Percentiles rank a stretch among this genome's conserved stretches.
These are phyloP conservation scores for Avahi laniger DNA, from an alignment of 2,797 vertebrate species.

Conservation along the genomic window DNA sequence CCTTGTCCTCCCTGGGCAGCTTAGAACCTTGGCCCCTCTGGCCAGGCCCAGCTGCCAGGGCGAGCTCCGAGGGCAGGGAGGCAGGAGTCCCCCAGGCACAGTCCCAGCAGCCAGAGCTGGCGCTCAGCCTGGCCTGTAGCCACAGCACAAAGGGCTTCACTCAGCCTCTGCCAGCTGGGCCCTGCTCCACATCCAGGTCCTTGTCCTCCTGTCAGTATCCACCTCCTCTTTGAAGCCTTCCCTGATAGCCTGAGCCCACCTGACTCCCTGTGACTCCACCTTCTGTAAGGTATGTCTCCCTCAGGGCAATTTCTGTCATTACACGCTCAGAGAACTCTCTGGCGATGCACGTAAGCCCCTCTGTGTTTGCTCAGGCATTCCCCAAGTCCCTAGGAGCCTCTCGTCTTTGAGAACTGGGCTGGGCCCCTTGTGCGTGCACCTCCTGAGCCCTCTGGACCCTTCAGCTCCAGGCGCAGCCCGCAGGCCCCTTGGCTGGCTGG, in stretches of 20 bases:
- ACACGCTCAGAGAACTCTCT: not conserved
- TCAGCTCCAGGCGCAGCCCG: not conserved
- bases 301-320: not conserved
- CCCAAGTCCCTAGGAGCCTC: not conserved
- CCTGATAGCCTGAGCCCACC: not conserved
- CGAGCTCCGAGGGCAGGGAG: not conserved
- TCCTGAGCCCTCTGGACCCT: not conserved
- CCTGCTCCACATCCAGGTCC: not conserved
- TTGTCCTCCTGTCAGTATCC: not conserved
- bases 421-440: rapidly evolving
- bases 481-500: not conserved
- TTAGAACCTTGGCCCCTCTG: not conserved
- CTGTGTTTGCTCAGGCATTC: not conserved
- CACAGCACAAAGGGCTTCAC: not conserved
- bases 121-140: not conserved
- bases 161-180: not conserved
- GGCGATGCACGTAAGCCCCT: rapidly evolving
- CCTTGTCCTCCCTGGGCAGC: not conserved
- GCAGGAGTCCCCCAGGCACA: not conserved
- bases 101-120: not conserved
- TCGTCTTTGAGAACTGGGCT: not conserved
- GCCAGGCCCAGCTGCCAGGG: not conserved
- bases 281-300: not conserved
- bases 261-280: not conserved
- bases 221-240: not conserved